Base-by-base conservation (phyloP, 2,888 invertebrate genomes). In the Eupithecia subumbrata region DNA sequence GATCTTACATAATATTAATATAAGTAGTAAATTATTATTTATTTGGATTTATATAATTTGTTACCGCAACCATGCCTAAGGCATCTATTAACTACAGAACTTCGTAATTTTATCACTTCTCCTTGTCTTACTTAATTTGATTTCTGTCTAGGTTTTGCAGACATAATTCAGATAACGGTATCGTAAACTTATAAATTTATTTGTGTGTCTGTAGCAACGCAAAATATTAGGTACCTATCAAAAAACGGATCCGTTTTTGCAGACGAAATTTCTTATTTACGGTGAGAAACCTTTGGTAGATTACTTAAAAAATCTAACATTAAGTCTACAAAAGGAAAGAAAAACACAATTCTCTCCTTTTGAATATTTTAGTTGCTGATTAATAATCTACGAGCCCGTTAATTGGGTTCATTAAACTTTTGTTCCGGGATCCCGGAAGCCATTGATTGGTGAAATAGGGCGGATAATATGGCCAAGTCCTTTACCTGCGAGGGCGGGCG, bases 121-220 rank as follows among this genome's bases (percentile, higher is more conserved):
- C 16, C 3, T 8, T 16, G 30, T 2, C 18, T 34, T 12, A 1
- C 60, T 25, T 25, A 12, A 60, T 56, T 56, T 56, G 3, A 22
- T 64, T 34, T 34, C 4, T 16, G 9, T 34, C 64, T 34, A 64
- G 64, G 64, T 7, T 18, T 64, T 34, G 3, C 9, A 60, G 64
- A 18, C 34, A 18, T 8, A 0, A 64, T 64, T 63, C 30, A 30
- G 30, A 63, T 30, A 30, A 18, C 25, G 60, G 25, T 60, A 60
- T 64, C 30, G 34, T 64, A 34, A 64, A 64, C 34, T 18, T 9
- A 64, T 64, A 64, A 64, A 64, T 64, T 30, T 30, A 64, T 18
- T 16, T 64, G 34, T 30, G 34, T 63, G 48, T 22, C 56, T 52
- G 30, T 64, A 64, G 18, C 16, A 34, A 18, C 64, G 18, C 34